Evolutionary conservation across 2,888 invertebrate species (phyloP), one percentile per base, ranked within the genome.

Genomic region (Amphipyra berbera): DNA sequence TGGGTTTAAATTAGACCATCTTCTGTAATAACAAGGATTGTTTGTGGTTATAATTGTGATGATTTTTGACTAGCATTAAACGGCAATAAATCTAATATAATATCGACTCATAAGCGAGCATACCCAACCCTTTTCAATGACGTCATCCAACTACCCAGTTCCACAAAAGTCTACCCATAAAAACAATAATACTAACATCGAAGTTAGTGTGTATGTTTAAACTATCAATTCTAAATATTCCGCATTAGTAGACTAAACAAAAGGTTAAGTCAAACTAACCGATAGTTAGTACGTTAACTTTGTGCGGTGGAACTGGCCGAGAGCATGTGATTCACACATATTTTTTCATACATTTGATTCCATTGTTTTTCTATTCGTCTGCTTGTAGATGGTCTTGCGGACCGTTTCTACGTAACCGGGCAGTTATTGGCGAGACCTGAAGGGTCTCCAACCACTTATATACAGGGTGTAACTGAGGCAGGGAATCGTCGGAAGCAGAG

Each of bases 201-300:
- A 6, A 54, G 67, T 59, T 80, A 77, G 74, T 64, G 27, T 1
- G 41, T 37, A 58, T 61, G 57, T 76, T 68, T 37, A 14, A 35
- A 35, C 41, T 38, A 13, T 2, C 37, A 27, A 13, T 15, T 14
- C 21, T n/a, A 45, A 2, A 14, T 27, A 12, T 3, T n/a, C 12
- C 40, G 30, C 13, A n/a, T 59, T 53, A 63, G 42, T 53, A n/a
- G 45, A 64, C 55, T 53, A 14, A 63, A 53, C 55, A 27, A 40
- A 55, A 45, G 64, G 52, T 77, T 61, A 65, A 65, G 40, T 40
- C 48, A 49, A 49, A 77, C 77, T 77, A 80, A 77, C 75, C 6
- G 5, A 2, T 6, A 54, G 68, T 80, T 77, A 80, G 76, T 61
- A 10, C 57, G 62, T 74, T 81, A 76, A 76, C 76, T 71, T 65